phyloP scores from a whole-genome alignment of 2,797 vertebrate genomes.

The Pitangus sulphuratus region DNA sequence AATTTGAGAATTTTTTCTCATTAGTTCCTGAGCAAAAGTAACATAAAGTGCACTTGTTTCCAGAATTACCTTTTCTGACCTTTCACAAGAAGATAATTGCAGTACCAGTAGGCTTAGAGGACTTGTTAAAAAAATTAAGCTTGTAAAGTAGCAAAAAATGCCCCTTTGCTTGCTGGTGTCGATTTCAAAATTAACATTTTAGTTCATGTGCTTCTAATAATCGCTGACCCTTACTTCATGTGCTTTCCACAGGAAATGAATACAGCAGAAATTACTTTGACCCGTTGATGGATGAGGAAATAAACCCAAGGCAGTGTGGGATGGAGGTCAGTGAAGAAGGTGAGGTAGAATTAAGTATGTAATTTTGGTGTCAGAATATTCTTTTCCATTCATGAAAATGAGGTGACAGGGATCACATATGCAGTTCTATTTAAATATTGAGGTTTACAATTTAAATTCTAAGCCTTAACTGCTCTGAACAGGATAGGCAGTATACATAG shows the following conservation, averaged over 20 bases:
- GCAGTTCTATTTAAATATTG: conserved; percentile 79
- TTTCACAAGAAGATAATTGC: conserved; percentile 96
- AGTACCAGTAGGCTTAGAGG: conserved; percentile 86
- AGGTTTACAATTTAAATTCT: conserved; percentile 76
- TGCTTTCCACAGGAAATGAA: conserved; percentile 97
- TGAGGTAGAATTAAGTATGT: conserved; percentile 99
- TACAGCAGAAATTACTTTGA: conserved; percentile 95
- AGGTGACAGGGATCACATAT: conserved; percentile 91
- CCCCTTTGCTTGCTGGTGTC: conserved; percentile 84
- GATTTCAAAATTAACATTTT: conserved; percentile 99
- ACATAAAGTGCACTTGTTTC: conserved; percentile 93
- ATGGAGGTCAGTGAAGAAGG: conserved; percentile 90
- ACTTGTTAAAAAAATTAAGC: conserved; percentile 81
- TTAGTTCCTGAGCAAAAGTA: conserved; percentile 90
- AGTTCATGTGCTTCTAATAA: conserved; percentile 99
- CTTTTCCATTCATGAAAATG: conserved; percentile 95
- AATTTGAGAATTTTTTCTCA: conserved; percentile 89
- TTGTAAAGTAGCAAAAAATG: conserved; percentile 87
- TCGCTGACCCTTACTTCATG: conserved; percentile 88
- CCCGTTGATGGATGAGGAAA: conserved; percentile 87
- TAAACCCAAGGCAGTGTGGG: conserved; percentile 90
- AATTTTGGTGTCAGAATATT: conserved; percentile 95
- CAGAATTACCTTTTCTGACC: conserved; percentile 93
- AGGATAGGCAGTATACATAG: background rate
- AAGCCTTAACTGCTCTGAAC: conserved; percentile 48